Evolutionary conservation across 2,888 invertebrate genomes (phyloP).

Genomic region (Drosophila paracracens): DNA sequence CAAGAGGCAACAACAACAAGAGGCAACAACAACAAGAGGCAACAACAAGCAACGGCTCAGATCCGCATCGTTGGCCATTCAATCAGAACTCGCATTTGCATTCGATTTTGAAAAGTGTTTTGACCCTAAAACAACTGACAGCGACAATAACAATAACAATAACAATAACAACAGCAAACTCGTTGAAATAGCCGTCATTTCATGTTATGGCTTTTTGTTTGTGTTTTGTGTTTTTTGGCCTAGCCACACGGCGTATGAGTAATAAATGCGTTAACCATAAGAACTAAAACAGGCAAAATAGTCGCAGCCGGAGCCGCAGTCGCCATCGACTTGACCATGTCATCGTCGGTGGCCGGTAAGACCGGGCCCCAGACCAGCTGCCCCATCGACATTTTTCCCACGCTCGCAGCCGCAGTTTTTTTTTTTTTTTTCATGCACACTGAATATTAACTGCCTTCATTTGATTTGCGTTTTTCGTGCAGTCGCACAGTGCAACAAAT

Average conservation of each 20-base stretch:
- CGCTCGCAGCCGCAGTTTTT: constrained; percentile 54
- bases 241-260: constrained; percentile 65
- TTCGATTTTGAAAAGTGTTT: constrained; percentile 62
- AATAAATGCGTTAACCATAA: constrained; percentile 57
- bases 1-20: neutral
- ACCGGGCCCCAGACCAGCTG: constrained; percentile 30
- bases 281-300: constrained; percentile 37
- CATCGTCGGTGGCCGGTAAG: constrained; percentile 46
- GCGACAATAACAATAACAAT: constrained; percentile 6
- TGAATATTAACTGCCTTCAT: constrained; percentile 60
- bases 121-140: constrained; percentile 63
- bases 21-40: neutral
- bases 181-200: constrained; percentile 20
- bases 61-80: constrained; percentile 60
- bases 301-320: neutral
- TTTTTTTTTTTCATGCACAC: constrained; percentile 55
- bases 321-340: constrained; percentile 13
- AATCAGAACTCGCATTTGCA: constrained; percentile 57
- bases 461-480: constrained; percentile 48
- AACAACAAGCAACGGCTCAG: constrained; percentile 27
- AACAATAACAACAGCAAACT: constrained; percentile 2
- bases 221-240: constrained; percentile 3
- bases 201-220: constrained; percentile 10
- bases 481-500: constrained; percentile 48
- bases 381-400: constrained; percentile 64